phyloP scores from a whole-genome alignment of 1,140 invertebrate genomes.

The Nilaparvata lugens region DNA sequence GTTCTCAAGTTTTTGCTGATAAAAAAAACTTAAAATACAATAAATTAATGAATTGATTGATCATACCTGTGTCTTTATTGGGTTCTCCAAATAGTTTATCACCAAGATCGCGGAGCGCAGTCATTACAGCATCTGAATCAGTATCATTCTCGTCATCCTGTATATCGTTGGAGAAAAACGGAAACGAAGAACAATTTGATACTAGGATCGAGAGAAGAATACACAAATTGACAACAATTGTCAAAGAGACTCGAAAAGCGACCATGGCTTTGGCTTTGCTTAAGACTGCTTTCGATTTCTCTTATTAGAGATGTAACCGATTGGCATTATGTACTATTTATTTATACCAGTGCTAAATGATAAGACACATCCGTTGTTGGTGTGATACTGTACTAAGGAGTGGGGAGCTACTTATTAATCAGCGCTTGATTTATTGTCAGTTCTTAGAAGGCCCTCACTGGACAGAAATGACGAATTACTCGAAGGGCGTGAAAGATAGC shows the following conservation, averaged over 20 bases:
- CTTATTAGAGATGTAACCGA: too few species aligned
- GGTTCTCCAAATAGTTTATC: not conserved
- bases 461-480: constrained; percentile 1
- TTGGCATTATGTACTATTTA: too few species aligned
- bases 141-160: not conserved
- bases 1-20: too few species aligned
- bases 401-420: not conserved
- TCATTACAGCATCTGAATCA: not conserved
- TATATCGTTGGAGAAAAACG: not conserved
- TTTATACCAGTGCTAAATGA: not conserved
- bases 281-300: too few species aligned
- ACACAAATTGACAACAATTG: too few species aligned
- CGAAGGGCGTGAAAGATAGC: not conserved
- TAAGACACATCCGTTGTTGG: not conserved
- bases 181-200: not conserved
- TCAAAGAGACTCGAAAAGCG: too few species aligned
- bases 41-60: not conserved
- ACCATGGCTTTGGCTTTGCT: too few species aligned
- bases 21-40: too few species aligned
- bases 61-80: not conserved
- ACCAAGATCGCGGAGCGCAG: not conserved
- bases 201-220: too few species aligned
- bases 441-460: not conserved
- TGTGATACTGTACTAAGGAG: not conserved
- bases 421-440: not conserved